A percentile compares a stretch with the other conserved stretches of the same genome.
phyloP scores from a whole-genome alignment of 2,888 invertebrate genomes.

The Aphrophora alni region DNA sequence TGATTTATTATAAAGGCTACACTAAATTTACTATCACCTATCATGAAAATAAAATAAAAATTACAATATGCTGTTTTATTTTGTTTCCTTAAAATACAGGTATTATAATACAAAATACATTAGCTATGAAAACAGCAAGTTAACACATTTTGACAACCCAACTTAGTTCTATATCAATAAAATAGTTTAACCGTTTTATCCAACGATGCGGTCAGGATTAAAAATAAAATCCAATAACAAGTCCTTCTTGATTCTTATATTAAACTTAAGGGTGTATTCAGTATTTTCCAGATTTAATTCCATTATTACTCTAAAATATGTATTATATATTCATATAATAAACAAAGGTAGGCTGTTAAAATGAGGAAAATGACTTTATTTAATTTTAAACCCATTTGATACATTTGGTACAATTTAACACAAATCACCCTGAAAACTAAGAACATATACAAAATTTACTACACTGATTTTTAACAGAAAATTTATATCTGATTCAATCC shows the following conservation, averaged over 20 bases:
- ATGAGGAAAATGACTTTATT: neutral
- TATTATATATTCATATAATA: neutral
- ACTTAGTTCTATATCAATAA: neutral
- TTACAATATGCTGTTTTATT: neutral
- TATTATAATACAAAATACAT: slow-evolving; percentile 6
- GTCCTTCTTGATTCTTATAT: neutral
- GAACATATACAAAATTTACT: neutral
- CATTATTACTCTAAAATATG: neutral
- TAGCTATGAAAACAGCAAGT: slow-evolving; percentile 6
- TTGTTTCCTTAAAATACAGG: neutral
- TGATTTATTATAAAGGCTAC: neutral
- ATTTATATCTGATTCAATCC: neutral
- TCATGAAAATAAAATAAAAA: neutral
- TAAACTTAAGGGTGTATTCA: neutral
- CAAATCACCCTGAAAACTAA: neutral
- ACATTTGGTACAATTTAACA: neutral
- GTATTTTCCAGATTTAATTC: neutral
- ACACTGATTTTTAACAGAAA: neutral
- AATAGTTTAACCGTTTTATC: neutral
- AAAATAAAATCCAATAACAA: neutral
- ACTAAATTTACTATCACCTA: neutral
- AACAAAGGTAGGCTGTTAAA: neutral
- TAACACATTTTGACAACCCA: slow-evolving; percentile 2
- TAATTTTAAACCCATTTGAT: neutral
- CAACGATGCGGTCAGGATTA: neutral